These are phyloP conservation scores for Hozukius guyotensis DNA, from an alignment of 2,797 vertebrate genomes.

Conservation along the genomic window DNA sequence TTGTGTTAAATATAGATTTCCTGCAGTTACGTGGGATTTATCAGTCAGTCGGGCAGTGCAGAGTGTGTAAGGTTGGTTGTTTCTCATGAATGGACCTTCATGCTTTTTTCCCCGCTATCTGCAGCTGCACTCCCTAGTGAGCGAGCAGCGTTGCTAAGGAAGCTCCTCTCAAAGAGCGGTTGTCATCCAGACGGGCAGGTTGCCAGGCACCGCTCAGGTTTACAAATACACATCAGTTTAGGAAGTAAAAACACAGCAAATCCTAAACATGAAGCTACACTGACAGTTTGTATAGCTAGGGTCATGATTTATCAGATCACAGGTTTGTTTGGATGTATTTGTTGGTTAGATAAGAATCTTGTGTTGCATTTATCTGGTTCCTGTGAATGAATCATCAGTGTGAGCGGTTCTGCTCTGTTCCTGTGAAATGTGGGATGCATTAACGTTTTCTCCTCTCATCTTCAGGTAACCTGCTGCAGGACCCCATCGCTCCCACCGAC, in stretches of 20 bases:
- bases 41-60: background rate
- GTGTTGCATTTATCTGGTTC: background rate
- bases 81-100: constrained; percentile 74
- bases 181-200: constrained; percentile 52
- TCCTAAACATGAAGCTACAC: background rate
- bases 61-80: constrained; percentile 36
- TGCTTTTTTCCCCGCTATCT: constrained; percentile 33
- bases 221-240: constrained; percentile 15
- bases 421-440: background rate
- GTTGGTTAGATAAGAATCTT: background rate
- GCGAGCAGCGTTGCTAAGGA: constrained; percentile 73
- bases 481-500: constrained; percentile 97
- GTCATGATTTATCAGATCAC: background rate
- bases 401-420: background rate
- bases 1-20: constrained; percentile 33
- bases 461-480: constrained; percentile 94
- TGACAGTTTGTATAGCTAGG: background rate
- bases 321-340: background rate
- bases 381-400: constrained; percentile 3
- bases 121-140: constrained; percentile 75
- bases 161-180: constrained; percentile 74
- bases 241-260: background rate
- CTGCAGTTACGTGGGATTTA: background rate
- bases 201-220: constrained; percentile 50
- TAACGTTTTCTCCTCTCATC: background rate